phyloP scores from a whole-genome alignment of 2,113 vertebrate genomes.

The Gymnocephalus cernua region DNA sequence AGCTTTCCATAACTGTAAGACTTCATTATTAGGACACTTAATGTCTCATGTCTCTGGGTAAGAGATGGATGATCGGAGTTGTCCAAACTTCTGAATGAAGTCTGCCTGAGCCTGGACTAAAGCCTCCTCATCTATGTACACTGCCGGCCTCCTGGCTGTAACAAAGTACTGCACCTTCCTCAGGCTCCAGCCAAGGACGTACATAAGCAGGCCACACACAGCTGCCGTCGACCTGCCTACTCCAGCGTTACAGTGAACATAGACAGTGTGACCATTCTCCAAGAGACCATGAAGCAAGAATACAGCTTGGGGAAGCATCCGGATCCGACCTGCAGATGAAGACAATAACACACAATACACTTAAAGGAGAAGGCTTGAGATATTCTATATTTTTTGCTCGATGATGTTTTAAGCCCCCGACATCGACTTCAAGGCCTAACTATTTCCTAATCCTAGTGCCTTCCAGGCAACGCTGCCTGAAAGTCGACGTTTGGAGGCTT shows the following conservation, averaged over 20 bases:
- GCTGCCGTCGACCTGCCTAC: slow-evolving; percentile 94
- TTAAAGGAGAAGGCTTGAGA: background rate
- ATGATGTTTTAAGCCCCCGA: too few relatives aligned
- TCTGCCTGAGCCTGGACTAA: slow-evolving; percentile 88
- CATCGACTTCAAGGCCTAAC: too few relatives aligned
- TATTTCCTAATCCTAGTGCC: too few relatives aligned
- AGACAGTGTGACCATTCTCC: slow-evolving; percentile 93
- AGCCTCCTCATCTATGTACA: slow-evolving; percentile 96
- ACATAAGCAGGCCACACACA: slow-evolving; percentile 93
- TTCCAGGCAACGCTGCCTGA: too few relatives aligned
- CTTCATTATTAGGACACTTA: background rate
- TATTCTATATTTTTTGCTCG: too few relatives aligned
- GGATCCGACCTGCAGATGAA: slow-evolving; percentile 86
- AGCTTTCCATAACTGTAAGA: background rate
- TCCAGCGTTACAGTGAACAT: slow-evolving; percentile 96
- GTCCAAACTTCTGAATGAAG: slow-evolving; percentile 93
- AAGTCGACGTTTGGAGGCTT: too few relatives aligned
- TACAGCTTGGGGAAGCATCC: slow-evolving; percentile 96
- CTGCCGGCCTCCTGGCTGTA: slow-evolving; percentile 87
- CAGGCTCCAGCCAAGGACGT: slow-evolving; percentile 91
- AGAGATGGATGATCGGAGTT: slow-evolving; percentile 79
- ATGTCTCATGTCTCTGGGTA: slow-evolving; percentile 62
- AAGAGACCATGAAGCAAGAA: slow-evolving; percentile 92
- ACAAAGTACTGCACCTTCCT: slow-evolving; percentile 95
- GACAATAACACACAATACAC: background rate